Base-by-base conservation (phyloP, 2,888 invertebrate genomes). In the Mycalesis mineus region DNA sequence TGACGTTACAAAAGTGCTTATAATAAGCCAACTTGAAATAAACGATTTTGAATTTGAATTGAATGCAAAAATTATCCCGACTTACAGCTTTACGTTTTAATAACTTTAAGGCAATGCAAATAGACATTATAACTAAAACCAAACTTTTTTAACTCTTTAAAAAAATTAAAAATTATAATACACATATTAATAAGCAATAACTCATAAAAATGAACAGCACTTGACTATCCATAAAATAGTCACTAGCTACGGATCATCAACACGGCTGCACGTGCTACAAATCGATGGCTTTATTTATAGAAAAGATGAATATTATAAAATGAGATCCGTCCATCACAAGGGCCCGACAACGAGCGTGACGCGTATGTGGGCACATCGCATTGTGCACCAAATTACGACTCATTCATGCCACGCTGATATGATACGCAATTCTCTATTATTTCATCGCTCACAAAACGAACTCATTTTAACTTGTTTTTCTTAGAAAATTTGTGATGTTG, bases 351-450 rank as follows among this genome's bases (percentile, higher is more conserved):
- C 49, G 55, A 53, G 45, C 64, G 63, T 64, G 60, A 61, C 55
- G 61, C 41, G 65, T 22, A 67, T 67, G 65, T 65, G 67, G 67
- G 67, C 61, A 45, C 61, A 60, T 60, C 60, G 60, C 58, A 57
- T 58, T 83, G 84, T 82, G 86, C 84, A 85, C 84, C 80, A 71
- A 75, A 69, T 69, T 69, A 68, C 63, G 61, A 60, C 64, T 65
- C 60, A 66, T 68, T 68, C 68, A 68, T 64, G 60, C 59, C 61
- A 53, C 31, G 59, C 60, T 52, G 42, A 42, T 52, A 52, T 52
- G 52, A 52, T 52, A 52, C 52, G 52, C 52, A 52, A 52, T 42
- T 52, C 33, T 42, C 11, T 39, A 50, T 50, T 50, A 50, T 40
- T 39, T 31, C 31, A 15, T 15, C 33, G 11, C 9, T 31, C 11